These are phyloP conservation scores for Leucosticte australis DNA, from an alignment of 2,113 vertebrate genomes.

Conservation along the genomic window DNA sequence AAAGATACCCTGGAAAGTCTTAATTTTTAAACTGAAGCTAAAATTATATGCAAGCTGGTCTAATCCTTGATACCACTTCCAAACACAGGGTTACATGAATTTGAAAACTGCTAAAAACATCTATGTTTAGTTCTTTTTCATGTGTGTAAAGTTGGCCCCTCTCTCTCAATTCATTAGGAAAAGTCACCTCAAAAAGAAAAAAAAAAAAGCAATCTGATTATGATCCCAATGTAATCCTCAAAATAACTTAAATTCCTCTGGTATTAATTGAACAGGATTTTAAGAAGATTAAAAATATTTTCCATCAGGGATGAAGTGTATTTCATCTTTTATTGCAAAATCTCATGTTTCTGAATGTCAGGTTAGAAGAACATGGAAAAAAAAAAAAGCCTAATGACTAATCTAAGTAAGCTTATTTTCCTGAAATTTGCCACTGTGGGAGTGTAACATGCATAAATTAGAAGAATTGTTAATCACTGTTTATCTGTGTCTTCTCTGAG, in stretches of 20 bases:
- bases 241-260: not conserved
- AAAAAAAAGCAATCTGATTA: not conserved
- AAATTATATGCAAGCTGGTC: not conserved
- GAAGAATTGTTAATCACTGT: not conserved
- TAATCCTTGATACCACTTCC: not conserved
- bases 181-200: not conserved
- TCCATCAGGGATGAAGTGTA: not conserved
- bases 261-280: not conserved
- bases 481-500: not conserved
- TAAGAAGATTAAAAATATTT: not conserved
- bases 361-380: not conserved
- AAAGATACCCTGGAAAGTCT: not conserved
- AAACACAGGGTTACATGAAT: not conserved
- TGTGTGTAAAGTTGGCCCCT: not conserved
- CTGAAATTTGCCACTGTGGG: not conserved
- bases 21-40: not conserved
- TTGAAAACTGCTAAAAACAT: not conserved
- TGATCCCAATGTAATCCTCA: not conserved
- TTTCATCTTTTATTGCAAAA: not conserved
- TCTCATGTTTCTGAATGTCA: not conserved
- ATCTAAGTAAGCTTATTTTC: not conserved
- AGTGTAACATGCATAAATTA: not conserved
- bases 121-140: not conserved
- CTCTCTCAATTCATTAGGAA: not conserved
- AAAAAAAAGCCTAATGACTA: not conserved